These are phyloP conservation scores for Caranx ignobilis DNA, from an alignment of 2,113 vertebrate species.

Conservation along the genomic window DNA sequence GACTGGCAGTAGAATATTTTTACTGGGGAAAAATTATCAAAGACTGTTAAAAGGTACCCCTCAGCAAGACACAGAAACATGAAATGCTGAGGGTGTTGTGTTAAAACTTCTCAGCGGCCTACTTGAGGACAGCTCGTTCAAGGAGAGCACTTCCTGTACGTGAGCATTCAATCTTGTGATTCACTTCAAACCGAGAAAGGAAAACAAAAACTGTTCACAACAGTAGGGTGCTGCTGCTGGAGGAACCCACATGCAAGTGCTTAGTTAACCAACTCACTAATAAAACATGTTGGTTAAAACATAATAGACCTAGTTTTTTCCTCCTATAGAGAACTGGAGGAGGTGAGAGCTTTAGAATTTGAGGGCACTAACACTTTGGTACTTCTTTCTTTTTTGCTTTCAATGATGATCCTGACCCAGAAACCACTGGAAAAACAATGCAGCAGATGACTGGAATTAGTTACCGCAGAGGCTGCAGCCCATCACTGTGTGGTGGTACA, in stretches of 20 bases:
- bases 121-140: not conserved
- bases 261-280: not conserved
- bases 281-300: not conserved
- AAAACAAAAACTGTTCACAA: not conserved
- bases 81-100: not conserved
- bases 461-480: not conserved
- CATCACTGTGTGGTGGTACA: not conserved
- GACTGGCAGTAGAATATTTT: constrained; percentile 23
- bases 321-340: not conserved
- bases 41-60: not conserved
- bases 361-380: too few species aligned
- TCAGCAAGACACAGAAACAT: not conserved
- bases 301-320: not conserved
- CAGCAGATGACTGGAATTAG: not conserved
- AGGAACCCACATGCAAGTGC: not conserved
- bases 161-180: not conserved
- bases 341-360: too few species aligned
- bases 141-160: not conserved
- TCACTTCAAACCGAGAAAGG: not conserved
- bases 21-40: constrained; percentile 11
- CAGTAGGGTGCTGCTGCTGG: not conserved
- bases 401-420: not conserved
- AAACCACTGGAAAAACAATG: not conserved
- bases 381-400: too few species aligned
- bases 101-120: not conserved